Evolutionary conservation across 2,113 vertebrate genomes (phyloP).

Genomic region (Oryzias melastigma): DNA sequence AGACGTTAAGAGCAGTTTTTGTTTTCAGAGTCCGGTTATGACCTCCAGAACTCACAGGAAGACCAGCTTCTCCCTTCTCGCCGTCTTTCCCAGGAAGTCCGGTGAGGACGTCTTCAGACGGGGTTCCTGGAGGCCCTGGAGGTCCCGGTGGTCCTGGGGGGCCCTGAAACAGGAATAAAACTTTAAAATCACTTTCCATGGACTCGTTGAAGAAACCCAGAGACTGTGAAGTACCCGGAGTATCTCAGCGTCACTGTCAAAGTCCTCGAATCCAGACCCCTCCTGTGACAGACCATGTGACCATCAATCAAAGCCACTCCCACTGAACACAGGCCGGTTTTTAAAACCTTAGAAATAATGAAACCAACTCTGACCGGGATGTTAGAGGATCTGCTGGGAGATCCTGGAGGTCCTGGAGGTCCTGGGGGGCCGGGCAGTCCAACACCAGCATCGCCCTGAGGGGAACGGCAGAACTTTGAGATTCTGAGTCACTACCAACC

Average conservation of each 20-base stretch:
- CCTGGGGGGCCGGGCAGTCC: constrained; percentile 79
- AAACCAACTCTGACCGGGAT: constrained; percentile 30
- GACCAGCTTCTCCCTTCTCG: constrained; percentile 77
- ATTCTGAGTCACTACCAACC: not conserved
- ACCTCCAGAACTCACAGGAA: constrained; percentile 75
- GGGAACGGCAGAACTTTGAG: constrained; percentile 7
- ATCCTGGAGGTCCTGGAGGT: constrained; percentile 74
- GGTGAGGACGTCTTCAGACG: constrained; percentile 40
- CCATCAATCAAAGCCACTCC: not conserved
- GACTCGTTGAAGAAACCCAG: not conserved
- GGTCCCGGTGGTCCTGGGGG: constrained; percentile 79
- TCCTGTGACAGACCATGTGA: constrained; percentile 65
- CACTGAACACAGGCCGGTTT: no score
- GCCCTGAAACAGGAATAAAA: constrained; percentile 51
- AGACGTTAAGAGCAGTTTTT: no score
- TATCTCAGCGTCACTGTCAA: constrained; percentile 75
- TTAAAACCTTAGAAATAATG: not conserved
- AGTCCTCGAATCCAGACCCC: constrained; percentile 78
- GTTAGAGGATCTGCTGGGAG: constrained; percentile 39
- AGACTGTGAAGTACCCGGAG: constrained; percentile 50
- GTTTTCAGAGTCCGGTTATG: no score
- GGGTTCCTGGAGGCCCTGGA: constrained; percentile 77
- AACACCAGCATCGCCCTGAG: constrained; percentile 79
- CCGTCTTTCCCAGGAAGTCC: constrained; percentile 81
- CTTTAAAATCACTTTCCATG: not conserved